phyloP scores from a whole-genome alignment of 2,888 invertebrate genomes.

The Pseudeuparius sepicola region DNA sequence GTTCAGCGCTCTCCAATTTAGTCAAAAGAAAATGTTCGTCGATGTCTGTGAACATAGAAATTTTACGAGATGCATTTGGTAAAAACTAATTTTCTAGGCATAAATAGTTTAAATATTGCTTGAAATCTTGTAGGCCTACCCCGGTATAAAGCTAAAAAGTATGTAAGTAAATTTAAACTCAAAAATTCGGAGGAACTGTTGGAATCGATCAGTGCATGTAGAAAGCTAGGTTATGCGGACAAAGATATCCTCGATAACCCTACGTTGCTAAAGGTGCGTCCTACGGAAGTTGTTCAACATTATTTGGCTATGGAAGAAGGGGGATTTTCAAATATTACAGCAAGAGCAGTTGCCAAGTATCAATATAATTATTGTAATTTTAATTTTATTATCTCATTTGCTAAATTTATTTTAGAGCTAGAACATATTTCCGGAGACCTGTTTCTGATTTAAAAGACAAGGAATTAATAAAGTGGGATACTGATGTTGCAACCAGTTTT shows the following conservation, averaged over 20 bases:
- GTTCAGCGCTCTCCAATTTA: too few relatives aligned
- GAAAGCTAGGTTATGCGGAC: constrained; percentile 41
- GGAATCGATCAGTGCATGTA: constrained; percentile 25
- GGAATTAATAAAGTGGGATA: constrained; percentile 34
- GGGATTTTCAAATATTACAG: constrained; percentile 40
- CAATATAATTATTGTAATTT: constrained; percentile 28
- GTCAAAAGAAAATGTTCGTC: too few relatives aligned
- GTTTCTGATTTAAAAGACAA: constrained; percentile 35
- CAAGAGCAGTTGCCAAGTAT: constrained; percentile 27
- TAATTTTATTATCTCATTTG: constrained; percentile 32
- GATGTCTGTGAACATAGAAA: too few relatives aligned
- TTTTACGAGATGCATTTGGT: too few relatives aligned
- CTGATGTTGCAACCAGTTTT: constrained; percentile 37
- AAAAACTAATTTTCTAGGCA: too few relatives aligned
- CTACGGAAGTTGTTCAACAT: constrained; percentile 50
- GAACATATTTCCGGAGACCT: constrained; percentile 18
- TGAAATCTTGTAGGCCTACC: constrained; percentile 16
- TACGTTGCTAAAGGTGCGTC: constrained; percentile 45
- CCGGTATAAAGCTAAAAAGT: constrained; percentile 17
- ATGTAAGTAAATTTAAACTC: constrained; percentile 19
- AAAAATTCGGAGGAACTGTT: constrained; percentile 21
- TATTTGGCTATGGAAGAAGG: constrained; percentile 52
- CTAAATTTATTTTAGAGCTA: constrained; percentile 19
- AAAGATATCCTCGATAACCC: constrained; percentile 46
- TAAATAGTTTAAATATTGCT: too few relatives aligned